These are phyloP conservation scores for Theretra japonica DNA, from an alignment of 2,888 invertebrate species.

Conservation along the genomic window DNA sequence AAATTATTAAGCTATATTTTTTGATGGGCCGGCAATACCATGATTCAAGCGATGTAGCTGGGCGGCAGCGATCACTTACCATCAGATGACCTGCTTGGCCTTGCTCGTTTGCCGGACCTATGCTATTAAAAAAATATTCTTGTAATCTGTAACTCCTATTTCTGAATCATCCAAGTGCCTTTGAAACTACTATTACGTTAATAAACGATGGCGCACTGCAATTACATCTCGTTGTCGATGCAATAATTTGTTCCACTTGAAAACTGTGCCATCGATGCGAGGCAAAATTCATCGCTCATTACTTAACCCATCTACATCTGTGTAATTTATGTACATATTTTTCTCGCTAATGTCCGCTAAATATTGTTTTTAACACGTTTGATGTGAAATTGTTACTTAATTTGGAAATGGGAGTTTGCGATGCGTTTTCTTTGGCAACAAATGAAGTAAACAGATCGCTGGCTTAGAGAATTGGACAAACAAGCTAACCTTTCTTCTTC, in stretches of 20 bases:
- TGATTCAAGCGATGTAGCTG: too few relatives aligned
- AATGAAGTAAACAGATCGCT: too few relatives aligned
- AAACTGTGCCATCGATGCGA: slow-evolving; percentile 1
- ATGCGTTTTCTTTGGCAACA: too few relatives aligned
- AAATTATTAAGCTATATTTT: too few relatives aligned
- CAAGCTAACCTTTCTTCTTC: too few relatives aligned
- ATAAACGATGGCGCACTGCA: background rate
- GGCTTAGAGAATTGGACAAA: too few relatives aligned
- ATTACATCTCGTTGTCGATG: slow-evolving; percentile 5
- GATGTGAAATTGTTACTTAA: background rate
- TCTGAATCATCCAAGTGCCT: background rate
- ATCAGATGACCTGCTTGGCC: too few relatives aligned
- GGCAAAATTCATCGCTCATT: background rate
- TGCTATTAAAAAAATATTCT: too few relatives aligned
- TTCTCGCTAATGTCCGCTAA: background rate
- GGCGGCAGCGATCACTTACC: too few relatives aligned
- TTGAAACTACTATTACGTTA: background rate
- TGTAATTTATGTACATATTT: slow-evolving; percentile 16
- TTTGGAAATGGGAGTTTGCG: background rate
- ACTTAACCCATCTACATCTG: background rate
- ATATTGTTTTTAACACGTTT: background rate
- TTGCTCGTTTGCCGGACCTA: too few relatives aligned
- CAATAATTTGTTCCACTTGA: background rate
- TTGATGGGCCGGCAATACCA: too few relatives aligned
- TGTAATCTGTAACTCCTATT: background rate